Evolutionary conservation across 1,140 invertebrate genomes (phyloP).

Genomic region (Pseudachorutes palmiensis): DNA sequence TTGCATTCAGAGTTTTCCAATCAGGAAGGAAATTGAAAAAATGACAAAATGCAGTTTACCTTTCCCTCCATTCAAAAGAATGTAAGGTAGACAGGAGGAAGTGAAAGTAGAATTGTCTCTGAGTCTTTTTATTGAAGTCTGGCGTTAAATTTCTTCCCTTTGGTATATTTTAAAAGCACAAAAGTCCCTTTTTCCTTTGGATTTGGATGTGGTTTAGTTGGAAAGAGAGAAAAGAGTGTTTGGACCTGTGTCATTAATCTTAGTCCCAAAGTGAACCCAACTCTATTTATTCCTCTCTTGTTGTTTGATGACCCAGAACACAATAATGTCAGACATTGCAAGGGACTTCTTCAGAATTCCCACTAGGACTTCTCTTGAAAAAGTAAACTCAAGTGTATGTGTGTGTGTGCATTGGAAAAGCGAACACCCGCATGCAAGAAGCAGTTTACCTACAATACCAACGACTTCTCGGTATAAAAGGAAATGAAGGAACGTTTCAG

Average conservation of each 20-base stretch:
- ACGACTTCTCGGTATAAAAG: too few relatives aligned
- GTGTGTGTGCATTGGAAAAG: too few relatives aligned
- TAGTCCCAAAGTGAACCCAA: slow-evolving; percentile 35
- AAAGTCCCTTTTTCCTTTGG: too few relatives aligned
- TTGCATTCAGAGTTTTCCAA: neutral
- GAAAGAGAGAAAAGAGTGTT: neutral
- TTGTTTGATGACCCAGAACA: slow-evolving; percentile 39
- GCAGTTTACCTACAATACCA: too few relatives aligned
- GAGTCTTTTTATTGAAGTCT: neutral
- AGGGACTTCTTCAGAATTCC: slow-evolving; percentile 24
- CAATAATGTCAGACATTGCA: slow-evolving; percentile 39
- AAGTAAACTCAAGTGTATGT: too few relatives aligned
- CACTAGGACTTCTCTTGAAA: neutral
- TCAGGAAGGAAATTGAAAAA: neutral
- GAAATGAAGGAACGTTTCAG: too few relatives aligned
- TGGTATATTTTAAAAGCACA: neutral
- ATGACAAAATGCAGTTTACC: neutral
- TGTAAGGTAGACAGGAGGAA: neutral
- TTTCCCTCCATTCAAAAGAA: neutral
- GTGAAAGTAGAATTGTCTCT: neutral
- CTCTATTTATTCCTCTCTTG: slow-evolving; percentile 39
- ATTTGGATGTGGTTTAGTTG: too few relatives aligned
- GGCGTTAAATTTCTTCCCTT: neutral
- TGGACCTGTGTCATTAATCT: slow-evolving; percentile 35
- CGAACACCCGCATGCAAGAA: too few relatives aligned